A percentile compares a stretch with the other conserved stretches of the same genome.
These are phyloP conservation scores for Hirtodrosophila trivittata DNA, from an alignment of 2,888 invertebrate species.

Conservation along the genomic window DNA sequence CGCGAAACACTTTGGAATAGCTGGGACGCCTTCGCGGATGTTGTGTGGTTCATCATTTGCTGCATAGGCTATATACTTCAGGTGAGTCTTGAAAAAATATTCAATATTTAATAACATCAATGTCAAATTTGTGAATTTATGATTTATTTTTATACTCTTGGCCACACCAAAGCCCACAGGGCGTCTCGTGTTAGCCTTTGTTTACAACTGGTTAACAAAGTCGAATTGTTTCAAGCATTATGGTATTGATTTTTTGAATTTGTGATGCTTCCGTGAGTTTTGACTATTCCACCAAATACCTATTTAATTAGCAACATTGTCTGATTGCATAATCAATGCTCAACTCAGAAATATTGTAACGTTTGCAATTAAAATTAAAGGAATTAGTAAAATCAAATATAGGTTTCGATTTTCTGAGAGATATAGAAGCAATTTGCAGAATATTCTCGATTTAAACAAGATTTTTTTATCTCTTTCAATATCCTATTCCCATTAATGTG, in stretches of 20 bases:
- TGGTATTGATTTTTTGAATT: slow-evolving; percentile 11
- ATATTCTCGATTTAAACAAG: too few relatives aligned
- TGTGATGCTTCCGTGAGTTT: slow-evolving; percentile 29
- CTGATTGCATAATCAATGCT: neutral
- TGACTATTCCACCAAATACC: slow-evolving; percentile 1
- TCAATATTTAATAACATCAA: slow-evolving; percentile 7
- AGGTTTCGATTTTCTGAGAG: too few relatives aligned
- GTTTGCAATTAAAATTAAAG: too few relatives aligned
- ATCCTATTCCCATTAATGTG: too few relatives aligned
- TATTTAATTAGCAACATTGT: slow-evolving; percentile 31
- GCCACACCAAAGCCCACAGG: slow-evolving; percentile 11
- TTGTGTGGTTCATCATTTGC: slow-evolving; percentile 80
- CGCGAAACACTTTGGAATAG: slow-evolving; percentile 58
- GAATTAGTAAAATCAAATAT: too few relatives aligned
- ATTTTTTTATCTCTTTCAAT: too few relatives aligned
- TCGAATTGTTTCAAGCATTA: slow-evolving; percentile 17
- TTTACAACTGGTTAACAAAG: slow-evolving; percentile 43
- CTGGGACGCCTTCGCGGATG: slow-evolving; percentile 79
- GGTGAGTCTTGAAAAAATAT: slow-evolving; percentile 26
- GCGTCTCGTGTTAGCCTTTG: slow-evolving; percentile 9
- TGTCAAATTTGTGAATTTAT: slow-evolving; percentile 3
- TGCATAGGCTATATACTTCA: slow-evolving; percentile 81
- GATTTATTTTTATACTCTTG: neutral
- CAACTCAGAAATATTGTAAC: too few relatives aligned
- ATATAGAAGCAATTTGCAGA: too few relatives aligned